Percentiles rank a stretch among this genome's conserved stretches.
Evolutionary conservation across 2,113 vertebrate genomes (phyloP).

Genomic region (Opisthocomus hoazin): DNA sequence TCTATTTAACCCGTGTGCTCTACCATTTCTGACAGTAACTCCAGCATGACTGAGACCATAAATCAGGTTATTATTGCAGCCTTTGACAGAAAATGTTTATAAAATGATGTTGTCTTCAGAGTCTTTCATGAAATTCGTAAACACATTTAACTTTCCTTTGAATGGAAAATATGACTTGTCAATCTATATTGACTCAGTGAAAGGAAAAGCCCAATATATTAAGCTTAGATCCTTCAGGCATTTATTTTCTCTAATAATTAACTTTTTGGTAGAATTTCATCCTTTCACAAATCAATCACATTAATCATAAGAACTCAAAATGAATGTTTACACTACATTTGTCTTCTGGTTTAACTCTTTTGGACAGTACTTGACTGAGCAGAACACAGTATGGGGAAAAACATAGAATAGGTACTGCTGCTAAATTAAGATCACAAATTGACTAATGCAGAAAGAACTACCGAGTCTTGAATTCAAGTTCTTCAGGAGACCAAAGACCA

Average conservation of each 20-base stretch:
- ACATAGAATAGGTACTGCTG: not conserved
- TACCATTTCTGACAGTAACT: not conserved
- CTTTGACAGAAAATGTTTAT: slow-evolving; percentile 22
- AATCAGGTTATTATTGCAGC: slow-evolving; percentile 6
- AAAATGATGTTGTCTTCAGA: slow-evolving; percentile 30
- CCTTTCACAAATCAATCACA: slow-evolving; percentile 39
- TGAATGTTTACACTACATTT: not conserved
- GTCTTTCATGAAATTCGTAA: slow-evolving; percentile 26
- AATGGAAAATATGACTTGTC: slow-evolving; percentile 20
- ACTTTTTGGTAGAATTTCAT: slow-evolving; percentile 44
- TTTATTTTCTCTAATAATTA: slow-evolving; percentile 47
- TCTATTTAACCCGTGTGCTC: not conserved
- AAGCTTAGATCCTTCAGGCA: not conserved
- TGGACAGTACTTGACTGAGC: not conserved
- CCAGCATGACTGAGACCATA: not conserved
- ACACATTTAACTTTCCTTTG: not conserved
- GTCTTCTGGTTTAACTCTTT: not conserved
- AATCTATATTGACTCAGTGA: slow-evolving; percentile 33
- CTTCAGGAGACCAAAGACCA: not conserved
- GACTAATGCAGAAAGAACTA: not conserved
- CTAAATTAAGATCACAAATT: not conserved
- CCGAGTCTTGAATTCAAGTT: not conserved
- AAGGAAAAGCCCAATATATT: slow-evolving; percentile 17
- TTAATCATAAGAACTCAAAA: slow-evolving; percentile 38
- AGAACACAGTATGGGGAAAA: not conserved